Percentiles rank a stretch among this genome's conserved stretches.
Conservation (phyloP, 1,140 invertebrate genomes). For the Triops longicaudatus region DNA sequence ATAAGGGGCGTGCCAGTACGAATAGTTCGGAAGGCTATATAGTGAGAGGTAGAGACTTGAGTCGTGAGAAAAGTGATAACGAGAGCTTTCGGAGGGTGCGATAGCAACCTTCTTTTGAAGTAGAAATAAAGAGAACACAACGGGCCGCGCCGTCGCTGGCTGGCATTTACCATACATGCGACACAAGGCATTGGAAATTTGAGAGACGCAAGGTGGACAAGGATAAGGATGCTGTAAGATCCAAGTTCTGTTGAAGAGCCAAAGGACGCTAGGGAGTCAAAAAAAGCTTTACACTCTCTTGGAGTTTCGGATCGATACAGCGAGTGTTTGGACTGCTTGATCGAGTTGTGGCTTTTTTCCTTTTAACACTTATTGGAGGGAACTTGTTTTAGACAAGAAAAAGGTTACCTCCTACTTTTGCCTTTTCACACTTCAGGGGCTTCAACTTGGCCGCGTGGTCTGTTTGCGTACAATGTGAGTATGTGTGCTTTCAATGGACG, state of each 20-base stretch:
- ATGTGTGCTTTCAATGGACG: background rate
- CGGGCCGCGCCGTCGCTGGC: background rate
- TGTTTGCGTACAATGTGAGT: background rate
- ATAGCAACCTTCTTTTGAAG: background rate
- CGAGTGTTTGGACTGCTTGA: background rate
- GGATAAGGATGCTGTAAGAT: constrained; percentile 4
- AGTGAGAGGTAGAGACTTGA: background rate
- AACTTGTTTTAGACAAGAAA: background rate
- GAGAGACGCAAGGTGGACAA: constrained; percentile 5
- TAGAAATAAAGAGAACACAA: background rate
- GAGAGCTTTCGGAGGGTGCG: background rate
- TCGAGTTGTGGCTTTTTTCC: background rate
- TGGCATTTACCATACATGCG: background rate
- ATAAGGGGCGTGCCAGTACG: background rate
- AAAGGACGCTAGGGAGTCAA: background rate
- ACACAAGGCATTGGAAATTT: background rate
- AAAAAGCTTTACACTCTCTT: background rate
- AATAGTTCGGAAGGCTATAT: background rate
- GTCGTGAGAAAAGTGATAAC: background rate
- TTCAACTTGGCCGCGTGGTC: background rate
- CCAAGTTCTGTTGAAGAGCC: background rate
- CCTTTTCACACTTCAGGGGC: background rate
- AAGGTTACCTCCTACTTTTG: background rate
- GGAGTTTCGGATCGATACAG: background rate
- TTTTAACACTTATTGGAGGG: constrained; percentile 1